These are phyloP conservation scores for Chironomus riparius DNA, from an alignment of 2,888 invertebrate species.

Conservation along the genomic window DNA sequence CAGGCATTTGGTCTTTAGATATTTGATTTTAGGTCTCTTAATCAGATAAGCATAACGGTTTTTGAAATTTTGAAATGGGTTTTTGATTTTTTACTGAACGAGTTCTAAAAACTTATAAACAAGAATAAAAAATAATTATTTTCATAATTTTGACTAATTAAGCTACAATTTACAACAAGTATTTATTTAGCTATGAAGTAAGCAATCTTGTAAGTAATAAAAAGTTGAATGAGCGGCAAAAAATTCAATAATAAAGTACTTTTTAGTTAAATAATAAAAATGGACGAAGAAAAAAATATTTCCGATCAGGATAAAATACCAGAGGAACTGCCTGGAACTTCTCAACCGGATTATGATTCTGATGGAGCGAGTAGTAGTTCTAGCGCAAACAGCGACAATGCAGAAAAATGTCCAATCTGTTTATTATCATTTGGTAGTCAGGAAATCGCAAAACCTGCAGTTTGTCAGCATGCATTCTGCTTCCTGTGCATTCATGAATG, in stretches of 20 bases:
- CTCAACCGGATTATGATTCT: neutral
- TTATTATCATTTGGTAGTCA: slow-evolving; percentile 63
- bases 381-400: slow-evolving; percentile 55
- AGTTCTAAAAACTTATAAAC: no score
- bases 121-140: no score
- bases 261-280: neutral
- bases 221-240: no score
- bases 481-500: slow-evolving; percentile 84
- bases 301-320: neutral
- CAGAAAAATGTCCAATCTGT: slow-evolving; percentile 88
- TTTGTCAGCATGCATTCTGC: slow-evolving; percentile 85
- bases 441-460: slow-evolving; percentile 75
- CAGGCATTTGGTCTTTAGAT: no score
- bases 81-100: no score
- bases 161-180: no score
- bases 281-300: neutral
- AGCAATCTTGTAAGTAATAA: no score
- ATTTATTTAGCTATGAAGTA: no score
- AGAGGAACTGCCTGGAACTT: neutral
- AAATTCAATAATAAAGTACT: neutral
- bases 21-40: no score
- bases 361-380: slow-evolving; percentile 31
- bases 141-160: no score
- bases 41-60: no score
- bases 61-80: no score